These are phyloP conservation scores for Eueides isabella DNA, from an alignment of 1,140 invertebrate genomes.

Conservation along the genomic window DNA sequence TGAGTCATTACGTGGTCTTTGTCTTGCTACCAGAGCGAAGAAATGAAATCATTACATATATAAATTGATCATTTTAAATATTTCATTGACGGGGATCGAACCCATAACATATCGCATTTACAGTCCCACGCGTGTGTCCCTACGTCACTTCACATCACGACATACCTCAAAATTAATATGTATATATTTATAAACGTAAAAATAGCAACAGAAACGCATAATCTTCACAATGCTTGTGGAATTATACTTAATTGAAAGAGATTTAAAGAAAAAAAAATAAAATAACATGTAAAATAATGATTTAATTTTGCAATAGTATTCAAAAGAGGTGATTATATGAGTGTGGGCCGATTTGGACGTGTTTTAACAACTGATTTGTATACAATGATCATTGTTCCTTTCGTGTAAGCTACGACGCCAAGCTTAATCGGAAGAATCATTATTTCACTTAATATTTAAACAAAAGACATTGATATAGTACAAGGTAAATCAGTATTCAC, in stretches of 20 bases:
- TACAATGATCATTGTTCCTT: slow-evolving; percentile 39
- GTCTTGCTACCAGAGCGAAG: neutral
- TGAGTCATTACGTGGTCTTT: no score
- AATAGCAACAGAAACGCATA: no score
- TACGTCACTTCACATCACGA: no score
- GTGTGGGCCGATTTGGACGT: slow-evolving; percentile 37
- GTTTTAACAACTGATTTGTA: slow-evolving; percentile 39
- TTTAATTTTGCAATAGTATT: slow-evolving; percentile 29
- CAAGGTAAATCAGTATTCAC: neutral
- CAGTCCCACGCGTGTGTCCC: no score
- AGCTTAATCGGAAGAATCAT: slow-evolving; percentile 22
- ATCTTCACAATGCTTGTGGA: no score
- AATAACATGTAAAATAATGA: neutral
- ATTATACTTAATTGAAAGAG: no score
- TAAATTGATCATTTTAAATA: no score
- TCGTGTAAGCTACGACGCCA: slow-evolving; percentile 24
- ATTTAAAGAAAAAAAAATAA: no score
- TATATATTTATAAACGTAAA: no score
- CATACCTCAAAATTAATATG: neutral
- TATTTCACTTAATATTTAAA: slow-evolving; percentile 26
- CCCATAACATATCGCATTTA: no score
- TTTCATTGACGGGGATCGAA: neutral
- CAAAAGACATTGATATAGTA: slow-evolving; percentile 2
- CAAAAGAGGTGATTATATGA: slow-evolving; percentile 25
- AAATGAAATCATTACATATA: no score